Evolutionary conservation across 2,888 invertebrate genomes (phyloP).

Genomic region (Peribatodes rhomboidaria): DNA sequence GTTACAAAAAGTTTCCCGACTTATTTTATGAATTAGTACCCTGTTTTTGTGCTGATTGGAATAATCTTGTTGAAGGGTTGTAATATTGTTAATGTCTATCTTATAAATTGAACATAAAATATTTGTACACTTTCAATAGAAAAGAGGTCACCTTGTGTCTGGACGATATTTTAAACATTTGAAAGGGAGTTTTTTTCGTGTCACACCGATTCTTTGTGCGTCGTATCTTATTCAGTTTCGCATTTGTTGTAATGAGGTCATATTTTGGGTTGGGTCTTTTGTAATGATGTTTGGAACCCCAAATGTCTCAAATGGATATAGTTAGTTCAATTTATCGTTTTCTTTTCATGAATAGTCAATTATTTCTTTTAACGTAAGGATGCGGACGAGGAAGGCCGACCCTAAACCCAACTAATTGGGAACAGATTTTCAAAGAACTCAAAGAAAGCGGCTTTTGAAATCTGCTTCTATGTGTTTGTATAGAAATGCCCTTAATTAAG

Average conservation of each 20-base stretch:
- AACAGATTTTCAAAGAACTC: neutral
- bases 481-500: neutral
- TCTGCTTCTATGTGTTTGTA: neutral
- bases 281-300: slow-evolving; percentile 8
- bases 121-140: slow-evolving; percentile 27
- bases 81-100: slow-evolving; percentile 19
- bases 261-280: slow-evolving; percentile 14
- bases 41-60: slow-evolving; percentile 39
- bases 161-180: slow-evolving; percentile 26
- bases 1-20: slow-evolving; percentile 36
- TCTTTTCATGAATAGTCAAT: neutral
- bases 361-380: neutral
- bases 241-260: slow-evolving; percentile 21
- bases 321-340: slow-evolving; percentile 1
- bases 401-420: neutral
- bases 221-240: slow-evolving; percentile 18
- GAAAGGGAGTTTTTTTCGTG: slow-evolving; percentile 38
- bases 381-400: neutral
- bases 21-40: slow-evolving; percentile 27
- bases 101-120: slow-evolving; percentile 15
- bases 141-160: slow-evolving; percentile 36
- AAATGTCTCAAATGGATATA: slow-evolving; percentile 6
- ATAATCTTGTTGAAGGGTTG: slow-evolving; percentile 19
- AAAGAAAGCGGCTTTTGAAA: neutral
- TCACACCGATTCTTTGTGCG: slow-evolving; percentile 16